Conservation (phyloP, 2,888 invertebrate species). For the Dilophus febrilis region DNA sequence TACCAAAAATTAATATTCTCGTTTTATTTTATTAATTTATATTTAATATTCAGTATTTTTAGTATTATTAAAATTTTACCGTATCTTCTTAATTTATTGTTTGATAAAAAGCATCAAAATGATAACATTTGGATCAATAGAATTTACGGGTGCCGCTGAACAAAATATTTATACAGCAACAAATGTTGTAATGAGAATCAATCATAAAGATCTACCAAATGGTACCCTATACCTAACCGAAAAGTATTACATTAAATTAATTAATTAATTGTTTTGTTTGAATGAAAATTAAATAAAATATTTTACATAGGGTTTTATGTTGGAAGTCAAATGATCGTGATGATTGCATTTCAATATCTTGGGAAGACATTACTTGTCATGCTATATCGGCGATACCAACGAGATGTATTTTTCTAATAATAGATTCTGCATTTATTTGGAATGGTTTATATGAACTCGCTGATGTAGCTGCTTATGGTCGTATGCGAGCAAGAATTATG, state of each 20-base stretch:
- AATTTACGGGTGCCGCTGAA: slow-evolving; percentile 18
- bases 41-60: too few species aligned
- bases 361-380: slow-evolving; percentile 27
- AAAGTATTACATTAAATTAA: slow-evolving; percentile 16
- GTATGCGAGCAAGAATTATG: background rate
- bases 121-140: slow-evolving; percentile 1
- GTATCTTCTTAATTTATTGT: too few species aligned
- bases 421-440: slow-evolving; percentile 18
- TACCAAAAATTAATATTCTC: too few species aligned
- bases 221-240: slow-evolving; percentile 26
- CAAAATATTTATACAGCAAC: slow-evolving; percentile 23
- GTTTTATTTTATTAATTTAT: too few species aligned
- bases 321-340: slow-evolving; percentile 22
- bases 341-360: slow-evolving; percentile 25
- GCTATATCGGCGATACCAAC: slow-evolving; percentile 22
- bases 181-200: slow-evolving; percentile 24
- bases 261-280: background rate
- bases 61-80: too few species aligned
- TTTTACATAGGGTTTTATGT: slow-evolving; percentile 18
- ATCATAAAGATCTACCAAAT: slow-evolving; percentile 19
- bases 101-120: background rate
- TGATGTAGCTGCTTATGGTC: background rate
- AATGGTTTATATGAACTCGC: too few species aligned
- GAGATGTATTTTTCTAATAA: slow-evolving; percentile 26
- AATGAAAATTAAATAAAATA: background rate